A percentile compares a stretch with the other conserved stretches of the same genome.
Evolutionary conservation across 2,113 vertebrate species (phyloP).

Genomic region (Tiliqua scincoides): DNA sequence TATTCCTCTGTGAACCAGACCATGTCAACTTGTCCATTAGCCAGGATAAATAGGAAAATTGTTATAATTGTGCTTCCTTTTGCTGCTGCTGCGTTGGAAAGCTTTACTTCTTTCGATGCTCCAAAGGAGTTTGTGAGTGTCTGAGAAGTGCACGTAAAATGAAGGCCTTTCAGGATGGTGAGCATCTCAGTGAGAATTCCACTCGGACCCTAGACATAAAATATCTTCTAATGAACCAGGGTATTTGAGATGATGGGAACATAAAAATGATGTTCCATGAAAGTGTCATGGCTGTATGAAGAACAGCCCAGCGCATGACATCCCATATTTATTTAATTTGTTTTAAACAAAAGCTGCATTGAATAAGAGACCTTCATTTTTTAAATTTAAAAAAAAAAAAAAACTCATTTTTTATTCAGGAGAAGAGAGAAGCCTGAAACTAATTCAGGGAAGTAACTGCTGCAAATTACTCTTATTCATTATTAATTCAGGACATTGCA

Average conservation of each 20-base stretch:
- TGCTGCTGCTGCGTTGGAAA: constrained; percentile 57
- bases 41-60: constrained; percentile 72
- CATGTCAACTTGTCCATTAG: constrained; percentile 63
- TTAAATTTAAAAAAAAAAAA: too few relatives aligned
- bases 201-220: fast-evolving
- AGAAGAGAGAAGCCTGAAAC: background rate
- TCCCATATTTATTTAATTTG: fast-evolving
- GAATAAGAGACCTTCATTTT: background rate
- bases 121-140: constrained; percentile 52
- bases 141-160: constrained; percentile 41
- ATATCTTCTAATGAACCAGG: constrained; percentile 27
- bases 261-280: constrained; percentile 1
- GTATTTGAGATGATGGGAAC: constrained; percentile 51
- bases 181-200: constrained; percentile 43
- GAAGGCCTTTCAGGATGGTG: constrained; percentile 47
- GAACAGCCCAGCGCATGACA: constrained; percentile 13
- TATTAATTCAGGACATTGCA: background rate
- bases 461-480: background rate
- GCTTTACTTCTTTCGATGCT: constrained; percentile 65
- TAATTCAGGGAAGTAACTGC: background rate
- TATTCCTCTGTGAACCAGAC: constrained; percentile 47
- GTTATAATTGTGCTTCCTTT: constrained; percentile 39
- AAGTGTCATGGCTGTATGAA: background rate
- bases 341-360: constrained; percentile 14
- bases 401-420: background rate